phyloP scores from a whole-genome alignment of 2,113 vertebrate species.

The Scomber colias region DNA sequence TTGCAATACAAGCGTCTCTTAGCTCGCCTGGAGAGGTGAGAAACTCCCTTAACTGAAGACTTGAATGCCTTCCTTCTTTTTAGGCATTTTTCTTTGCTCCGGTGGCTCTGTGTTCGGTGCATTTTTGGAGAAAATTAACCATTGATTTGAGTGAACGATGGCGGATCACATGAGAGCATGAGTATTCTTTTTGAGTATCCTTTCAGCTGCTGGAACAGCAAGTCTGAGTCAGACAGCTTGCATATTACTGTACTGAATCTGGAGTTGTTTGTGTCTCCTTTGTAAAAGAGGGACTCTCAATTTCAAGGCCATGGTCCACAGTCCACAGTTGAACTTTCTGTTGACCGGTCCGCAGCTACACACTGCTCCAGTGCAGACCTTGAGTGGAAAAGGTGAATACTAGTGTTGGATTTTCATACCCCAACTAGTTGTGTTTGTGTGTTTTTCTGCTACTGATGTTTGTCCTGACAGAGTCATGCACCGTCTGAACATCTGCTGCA shows the following conservation, averaged over 20 bases:
- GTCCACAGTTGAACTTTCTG: neutral
- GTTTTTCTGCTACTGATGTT: neutral
- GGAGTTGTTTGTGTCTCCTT: neutral
- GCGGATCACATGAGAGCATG: conserved; percentile 18
- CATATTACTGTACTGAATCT: neutral
- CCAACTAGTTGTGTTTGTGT: neutral
- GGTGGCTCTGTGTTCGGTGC: conserved; percentile 18
- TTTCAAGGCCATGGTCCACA: conserved; percentile 4
- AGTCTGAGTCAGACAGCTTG: neutral
- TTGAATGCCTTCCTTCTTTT: conserved; percentile 23
- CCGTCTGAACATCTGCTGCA: conserved; percentile 11
- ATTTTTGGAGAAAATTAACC: conserved; percentile 24
- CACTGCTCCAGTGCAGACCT: neutral
- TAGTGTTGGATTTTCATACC: neutral
- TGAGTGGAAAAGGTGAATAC: neutral
- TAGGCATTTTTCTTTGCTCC: conserved; percentile 22
- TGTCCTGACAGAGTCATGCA: neutral
- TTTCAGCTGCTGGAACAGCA: neutral
- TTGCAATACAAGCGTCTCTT: conserved; percentile 65
- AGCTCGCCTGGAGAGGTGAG: conserved; percentile 44
- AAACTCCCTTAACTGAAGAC: conserved; percentile 55
- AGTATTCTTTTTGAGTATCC: neutral
- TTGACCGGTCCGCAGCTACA: neutral
- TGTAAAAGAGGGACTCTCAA: neutral
- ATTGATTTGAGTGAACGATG: neutral